Base-by-base conservation (phyloP, 2,888 invertebrate species). In the Litoditis marina region DNA sequence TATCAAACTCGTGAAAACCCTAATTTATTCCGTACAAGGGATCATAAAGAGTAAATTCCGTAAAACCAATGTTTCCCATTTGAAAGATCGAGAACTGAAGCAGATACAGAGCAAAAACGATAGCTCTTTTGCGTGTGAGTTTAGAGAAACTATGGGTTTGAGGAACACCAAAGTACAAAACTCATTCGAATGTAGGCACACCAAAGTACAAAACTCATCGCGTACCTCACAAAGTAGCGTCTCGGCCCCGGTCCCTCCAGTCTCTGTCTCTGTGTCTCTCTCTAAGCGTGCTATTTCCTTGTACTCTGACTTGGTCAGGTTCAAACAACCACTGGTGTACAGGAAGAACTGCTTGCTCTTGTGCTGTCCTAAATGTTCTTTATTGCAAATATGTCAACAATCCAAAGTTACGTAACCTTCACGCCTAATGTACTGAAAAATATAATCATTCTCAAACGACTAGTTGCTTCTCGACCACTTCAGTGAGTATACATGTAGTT, bases 281-380 rank as follows among this genome's bases (percentile, higher is more conserved):
- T 61, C 49, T 4, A 30, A 49, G 19, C 50, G n/a, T 13, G 32
- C 61, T 16, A 61, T 55, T 27, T 54, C 49, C 8, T 54, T 49
- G 27, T 61, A 54, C 31, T 61, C 61, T 5, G 28, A 28, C 22
- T 46, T 46, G 1, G 61, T 61, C n/a, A 61, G 30, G 36, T 61
- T 61, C 49, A 61, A 55, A 55, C 61, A 61, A 19, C 61, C 61
- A 3, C 55, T 47, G 6, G 61, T 61, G 31, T 46, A 61, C 16
- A 61, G 47, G 19, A 61, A 61, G 39, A 55, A 61, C 28, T 61
- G 47, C 13, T 39, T 44, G 49, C 50, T 54, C 39, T 61, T 61
- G 31, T 61, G 61, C 31, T 61, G 61, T 47, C 61, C 60, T 60
- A 34, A 44, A 52, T 22, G 16, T 6, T 22, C 19, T 44, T 6